phyloP scores from a whole-genome alignment of 2,797 vertebrate species.

The Pagetopsis macropterus region DNA sequence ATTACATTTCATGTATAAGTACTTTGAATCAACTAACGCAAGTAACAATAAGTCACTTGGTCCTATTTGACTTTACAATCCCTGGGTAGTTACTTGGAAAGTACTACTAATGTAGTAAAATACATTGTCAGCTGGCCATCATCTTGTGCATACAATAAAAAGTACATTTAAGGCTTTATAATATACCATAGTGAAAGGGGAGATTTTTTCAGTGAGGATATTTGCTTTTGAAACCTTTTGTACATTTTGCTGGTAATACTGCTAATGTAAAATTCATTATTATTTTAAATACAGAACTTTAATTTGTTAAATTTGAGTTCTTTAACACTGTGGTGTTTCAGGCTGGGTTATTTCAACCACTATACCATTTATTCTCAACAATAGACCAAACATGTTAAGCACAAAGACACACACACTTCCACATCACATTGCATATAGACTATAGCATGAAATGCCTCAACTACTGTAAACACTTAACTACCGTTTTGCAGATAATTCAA shows the following conservation, averaged over 20 bases:
- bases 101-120: neutral
- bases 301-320: neutral
- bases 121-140: neutral
- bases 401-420: conserved; percentile 36
- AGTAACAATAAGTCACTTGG: neutral
- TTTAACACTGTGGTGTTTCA: neutral
- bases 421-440: conserved; percentile 28
- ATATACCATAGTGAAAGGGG: too few species aligned
- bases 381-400: conserved; percentile 13
- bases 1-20: too few species aligned
- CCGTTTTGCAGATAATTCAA: conserved; percentile 15
- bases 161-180: too few species aligned
- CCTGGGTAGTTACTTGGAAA: neutral
- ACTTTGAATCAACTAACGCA: neutral
- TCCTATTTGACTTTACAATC: neutral
- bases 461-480: conserved; percentile 38
- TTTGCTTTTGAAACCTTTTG: too few species aligned
- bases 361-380: neutral
- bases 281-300: neutral
- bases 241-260: too few species aligned
- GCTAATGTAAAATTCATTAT: too few species aligned
- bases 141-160: too few species aligned
- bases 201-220: too few species aligned
- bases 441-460: conserved; percentile 28
- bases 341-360: too few species aligned